Evolutionary conservation across 1,140 invertebrate genomes (phyloP).

Genomic region (Drosophila willistoni): DNA sequence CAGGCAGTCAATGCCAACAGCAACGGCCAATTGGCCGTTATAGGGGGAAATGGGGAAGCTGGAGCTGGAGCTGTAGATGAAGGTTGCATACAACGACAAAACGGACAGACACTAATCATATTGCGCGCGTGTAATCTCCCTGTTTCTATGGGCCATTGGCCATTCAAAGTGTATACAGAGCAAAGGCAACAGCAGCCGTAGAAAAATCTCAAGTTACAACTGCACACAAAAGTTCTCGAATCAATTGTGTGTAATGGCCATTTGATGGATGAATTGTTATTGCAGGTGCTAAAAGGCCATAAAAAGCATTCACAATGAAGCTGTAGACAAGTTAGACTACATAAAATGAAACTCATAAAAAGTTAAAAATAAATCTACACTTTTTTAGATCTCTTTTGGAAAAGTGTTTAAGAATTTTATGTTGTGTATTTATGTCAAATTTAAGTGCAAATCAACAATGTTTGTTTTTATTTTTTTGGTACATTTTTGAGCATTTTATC

Average conservation of each 20-base stretch:
- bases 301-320: conserved; percentile 3
- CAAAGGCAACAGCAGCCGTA: neutral
- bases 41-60: too few species aligned
- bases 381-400: neutral
- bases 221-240: conserved; percentile 20
- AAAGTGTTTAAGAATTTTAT: neutral
- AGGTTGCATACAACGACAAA: neutral
- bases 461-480: neutral
- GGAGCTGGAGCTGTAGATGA: neutral
- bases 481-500: neutral
- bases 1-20: neutral
- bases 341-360: conserved; percentile 4
- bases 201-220: neutral
- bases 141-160: neutral
- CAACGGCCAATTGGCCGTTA: conserved; percentile 8
- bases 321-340: neutral
- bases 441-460: neutral
- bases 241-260: conserved; percentile 31
- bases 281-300: conserved; percentile 22
- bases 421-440: neutral
- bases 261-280: conserved; percentile 18
- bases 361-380: neutral
- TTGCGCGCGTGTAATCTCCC: conserved; percentile 15
- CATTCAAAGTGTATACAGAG: neutral
- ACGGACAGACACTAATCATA: conserved; percentile 29